Percentiles rank a stretch among this genome's conserved stretches.
phyloP scores from a whole-genome alignment of 1,140 invertebrate genomes.

The Drosophila neocordata region DNA sequence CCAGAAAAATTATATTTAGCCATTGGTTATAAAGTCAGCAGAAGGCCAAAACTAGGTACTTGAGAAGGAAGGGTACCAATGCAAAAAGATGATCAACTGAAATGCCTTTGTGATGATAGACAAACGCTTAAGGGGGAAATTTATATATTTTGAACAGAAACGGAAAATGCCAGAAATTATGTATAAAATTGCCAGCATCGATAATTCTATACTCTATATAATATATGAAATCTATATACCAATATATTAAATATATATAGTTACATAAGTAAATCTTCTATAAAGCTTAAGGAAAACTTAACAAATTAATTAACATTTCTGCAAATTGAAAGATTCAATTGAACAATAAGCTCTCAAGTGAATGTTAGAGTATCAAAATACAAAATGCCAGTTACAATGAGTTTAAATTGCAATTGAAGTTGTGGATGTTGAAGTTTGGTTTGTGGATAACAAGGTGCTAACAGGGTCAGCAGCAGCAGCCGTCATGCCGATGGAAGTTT shows the following conservation, averaged over 20 bases:
- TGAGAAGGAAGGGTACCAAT: slow-evolving; percentile 16
- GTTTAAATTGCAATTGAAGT: neutral
- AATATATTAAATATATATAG: no score
- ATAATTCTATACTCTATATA: neutral
- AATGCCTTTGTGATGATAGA: slow-evolving; percentile 60
- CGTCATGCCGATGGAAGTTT: slow-evolving; percentile 26
- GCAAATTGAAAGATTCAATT: no score
- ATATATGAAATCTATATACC: no score
- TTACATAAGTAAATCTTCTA: no score
- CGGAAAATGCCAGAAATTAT: slow-evolving; percentile 53
- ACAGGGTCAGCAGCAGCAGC: slow-evolving; percentile 60
- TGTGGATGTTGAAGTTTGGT: neutral
- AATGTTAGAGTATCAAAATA: neutral
- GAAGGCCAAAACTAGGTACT: slow-evolving; percentile 22
- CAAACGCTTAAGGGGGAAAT: slow-evolving; percentile 70
- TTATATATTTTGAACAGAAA: slow-evolving; percentile 18
- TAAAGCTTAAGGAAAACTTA: no score
- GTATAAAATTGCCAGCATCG: neutral
- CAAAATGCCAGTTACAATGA: slow-evolving; percentile 36
- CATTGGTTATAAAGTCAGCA: slow-evolving; percentile 8
- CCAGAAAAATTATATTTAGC: neutral
- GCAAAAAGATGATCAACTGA: slow-evolving; percentile 53
- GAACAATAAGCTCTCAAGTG: no score
- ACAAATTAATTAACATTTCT: no score
- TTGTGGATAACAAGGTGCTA: slow-evolving; percentile 39